Evolutionary conservation across 1,140 invertebrate genomes (phyloP).

Genomic region (Drosophila kikkawai): DNA sequence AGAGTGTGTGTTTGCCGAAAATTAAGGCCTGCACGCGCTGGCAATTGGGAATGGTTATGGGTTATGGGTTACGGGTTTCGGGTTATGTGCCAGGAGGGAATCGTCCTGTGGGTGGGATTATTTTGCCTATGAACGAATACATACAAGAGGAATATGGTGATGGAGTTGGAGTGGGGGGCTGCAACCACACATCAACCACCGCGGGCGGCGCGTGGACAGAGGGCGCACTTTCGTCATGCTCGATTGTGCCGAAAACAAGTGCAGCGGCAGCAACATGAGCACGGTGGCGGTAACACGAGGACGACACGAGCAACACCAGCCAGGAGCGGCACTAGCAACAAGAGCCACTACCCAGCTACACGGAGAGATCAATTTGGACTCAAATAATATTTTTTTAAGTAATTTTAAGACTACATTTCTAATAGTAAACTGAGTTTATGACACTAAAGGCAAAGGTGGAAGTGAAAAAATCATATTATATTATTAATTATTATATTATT

Average conservation of each 20-base stretch:
- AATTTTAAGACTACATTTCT: not conserved
- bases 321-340: conserved; percentile 20
- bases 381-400: not conserved
- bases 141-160: not conserved
- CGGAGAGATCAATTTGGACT: not conserved
- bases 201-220: conserved; percentile 70
- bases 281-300: conserved; percentile 8
- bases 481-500: too few relatives aligned
- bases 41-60: conserved; percentile 49
- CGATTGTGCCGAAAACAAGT: conserved; percentile 82
- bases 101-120: conserved; percentile 4
- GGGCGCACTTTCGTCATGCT: conserved; percentile 75
- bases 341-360: not conserved
- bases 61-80: conserved; percentile 31
- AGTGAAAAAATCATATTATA: too few relatives aligned
- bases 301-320: conserved; percentile 30
- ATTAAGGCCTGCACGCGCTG: conserved; percentile 71
- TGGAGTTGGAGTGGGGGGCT: conserved; percentile 15
- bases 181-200: conserved; percentile 64
- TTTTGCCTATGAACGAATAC: conserved; percentile 12
- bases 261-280: conserved; percentile 23
- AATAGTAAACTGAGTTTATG: not conserved
- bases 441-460: too few relatives aligned
- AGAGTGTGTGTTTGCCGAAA: conserved; percentile 60
- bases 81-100: conserved; percentile 25